A percentile compares a stretch with the other conserved stretches of the same genome.
Conservation (phyloP, 92 coral and sea anemone species). For the Actinernus sp. region DNA sequence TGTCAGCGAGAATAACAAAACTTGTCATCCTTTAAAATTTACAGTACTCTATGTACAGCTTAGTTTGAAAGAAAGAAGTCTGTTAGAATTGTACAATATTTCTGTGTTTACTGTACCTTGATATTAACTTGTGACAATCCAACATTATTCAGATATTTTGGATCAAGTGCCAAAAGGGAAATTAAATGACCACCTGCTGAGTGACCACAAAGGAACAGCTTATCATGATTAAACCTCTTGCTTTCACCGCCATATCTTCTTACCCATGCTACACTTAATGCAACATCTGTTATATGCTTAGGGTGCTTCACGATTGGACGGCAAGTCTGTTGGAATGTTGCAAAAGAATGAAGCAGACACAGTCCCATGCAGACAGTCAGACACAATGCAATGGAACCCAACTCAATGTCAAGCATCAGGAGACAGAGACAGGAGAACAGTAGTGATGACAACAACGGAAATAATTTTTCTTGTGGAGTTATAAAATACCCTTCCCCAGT, state of each 20-base stretch:
- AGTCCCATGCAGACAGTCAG: slow-evolving; percentile 40
- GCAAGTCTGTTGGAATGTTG: slow-evolving; percentile 28
- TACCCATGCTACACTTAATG: slow-evolving; percentile 47
- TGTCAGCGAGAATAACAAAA: not conserved
- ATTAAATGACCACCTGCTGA: slow-evolving; percentile 75
- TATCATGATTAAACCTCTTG: slow-evolving; percentile 14
- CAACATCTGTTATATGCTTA: slow-evolving; percentile 53
- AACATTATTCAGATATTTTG: slow-evolving; percentile 19
- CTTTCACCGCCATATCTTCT: slow-evolving; percentile 25
- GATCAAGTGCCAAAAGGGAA: slow-evolving; percentile 46
- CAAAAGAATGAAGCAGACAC: slow-evolving; percentile 35
- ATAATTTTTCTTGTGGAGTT: slow-evolving; percentile 8
- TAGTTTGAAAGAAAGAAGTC: too few relatives aligned
- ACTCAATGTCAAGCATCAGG: slow-evolving; percentile 5
- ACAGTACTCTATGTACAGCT: too few relatives aligned
- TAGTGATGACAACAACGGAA: slow-evolving; percentile 30
- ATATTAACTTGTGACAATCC: slow-evolving; percentile 44
- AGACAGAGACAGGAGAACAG: slow-evolving; percentile 15
- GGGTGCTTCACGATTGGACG: slow-evolving; percentile 49
- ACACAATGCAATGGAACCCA: slow-evolving; percentile 8
- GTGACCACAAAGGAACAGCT: slow-evolving; percentile 61
- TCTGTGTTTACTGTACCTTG: too few relatives aligned
- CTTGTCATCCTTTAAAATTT: not conserved
- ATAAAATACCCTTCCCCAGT: slow-evolving; percentile 30
- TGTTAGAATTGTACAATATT: too few relatives aligned